Conservation (phyloP, 2,797 vertebrate species). For the Coregonus suidteri region DNA sequence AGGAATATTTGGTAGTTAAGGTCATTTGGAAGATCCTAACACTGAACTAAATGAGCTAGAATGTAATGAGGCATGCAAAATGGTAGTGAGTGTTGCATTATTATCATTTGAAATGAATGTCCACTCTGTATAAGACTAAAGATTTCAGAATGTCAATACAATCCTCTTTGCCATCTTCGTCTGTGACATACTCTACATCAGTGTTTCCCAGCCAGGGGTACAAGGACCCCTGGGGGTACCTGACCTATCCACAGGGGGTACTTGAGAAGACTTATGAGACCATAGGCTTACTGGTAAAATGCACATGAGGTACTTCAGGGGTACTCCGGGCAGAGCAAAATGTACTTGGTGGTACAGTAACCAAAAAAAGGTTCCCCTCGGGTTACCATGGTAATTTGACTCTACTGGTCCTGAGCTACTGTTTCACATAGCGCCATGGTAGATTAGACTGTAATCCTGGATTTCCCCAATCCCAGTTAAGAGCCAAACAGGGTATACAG, state of each 20-base stretch:
- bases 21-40: slow-evolving; percentile 41
- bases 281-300: no score
- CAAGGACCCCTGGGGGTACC: no score
- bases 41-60: neutral
- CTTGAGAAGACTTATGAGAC: no score
- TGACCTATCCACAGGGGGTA: no score
- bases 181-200: neutral
- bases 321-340: no score
- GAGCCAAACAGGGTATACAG: slow-evolving; percentile 37
- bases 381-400: slow-evolving; percentile 47
- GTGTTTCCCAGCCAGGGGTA: no score
- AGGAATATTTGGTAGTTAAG: slow-evolving; percentile 29
- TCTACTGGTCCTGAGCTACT: slow-evolving; percentile 38
- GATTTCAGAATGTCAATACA: neutral
- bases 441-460: slow-evolving; percentile 74
- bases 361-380: no score
- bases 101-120: neutral
- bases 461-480: slow-evolving; percentile 68
- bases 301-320: no score
- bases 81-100: neutral
- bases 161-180: neutral
- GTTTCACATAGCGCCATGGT: slow-evolving; percentile 46
- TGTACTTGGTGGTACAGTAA: no score
- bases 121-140: neutral
- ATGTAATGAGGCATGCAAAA: neutral